Conservation (phyloP, 1,140 invertebrate species). For the Lasaia peninsularis region DNA sequence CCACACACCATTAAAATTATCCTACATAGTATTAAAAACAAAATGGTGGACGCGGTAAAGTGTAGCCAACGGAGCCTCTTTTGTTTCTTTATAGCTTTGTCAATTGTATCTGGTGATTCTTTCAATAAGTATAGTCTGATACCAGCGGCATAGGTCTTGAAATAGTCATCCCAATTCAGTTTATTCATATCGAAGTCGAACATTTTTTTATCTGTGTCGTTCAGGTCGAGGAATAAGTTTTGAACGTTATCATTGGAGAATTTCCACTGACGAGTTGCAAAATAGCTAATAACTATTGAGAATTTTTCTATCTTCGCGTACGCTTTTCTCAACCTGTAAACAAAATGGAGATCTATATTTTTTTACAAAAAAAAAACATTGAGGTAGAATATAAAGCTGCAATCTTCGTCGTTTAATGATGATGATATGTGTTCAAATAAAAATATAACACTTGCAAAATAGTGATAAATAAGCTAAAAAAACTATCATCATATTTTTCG, state of each 20-base stretch:
- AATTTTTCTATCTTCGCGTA: conserved; percentile 12
- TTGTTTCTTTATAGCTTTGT: not conserved
- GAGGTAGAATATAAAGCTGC: too few relatives aligned
- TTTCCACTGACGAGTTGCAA: not conserved
- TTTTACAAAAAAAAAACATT: too few relatives aligned
- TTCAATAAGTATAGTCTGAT: conserved; percentile 6
- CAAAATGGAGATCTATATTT: not conserved
- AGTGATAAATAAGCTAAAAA: too few relatives aligned
- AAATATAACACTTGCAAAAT: too few relatives aligned
- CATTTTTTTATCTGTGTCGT: not conserved
- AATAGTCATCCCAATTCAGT: conserved; percentile 9
- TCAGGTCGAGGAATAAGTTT: not conserved
- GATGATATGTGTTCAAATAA: too few relatives aligned
- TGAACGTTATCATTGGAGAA: not conserved
- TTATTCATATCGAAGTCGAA: conserved; percentile 7
- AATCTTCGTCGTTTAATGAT: too few relatives aligned
- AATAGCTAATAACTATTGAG: conserved; percentile 8
- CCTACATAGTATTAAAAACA: not conserved
- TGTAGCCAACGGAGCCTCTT: not conserved
- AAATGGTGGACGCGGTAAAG: not conserved
- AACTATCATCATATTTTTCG: too few relatives aligned
- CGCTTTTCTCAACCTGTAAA: conserved; percentile 9
- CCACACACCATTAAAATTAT: not conserved
- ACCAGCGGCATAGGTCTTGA: not conserved
- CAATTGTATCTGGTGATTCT: conserved; percentile 1